Conservation (phyloP, 2,888 invertebrate genomes). For the Tromatobia lineatoria region DNA sequence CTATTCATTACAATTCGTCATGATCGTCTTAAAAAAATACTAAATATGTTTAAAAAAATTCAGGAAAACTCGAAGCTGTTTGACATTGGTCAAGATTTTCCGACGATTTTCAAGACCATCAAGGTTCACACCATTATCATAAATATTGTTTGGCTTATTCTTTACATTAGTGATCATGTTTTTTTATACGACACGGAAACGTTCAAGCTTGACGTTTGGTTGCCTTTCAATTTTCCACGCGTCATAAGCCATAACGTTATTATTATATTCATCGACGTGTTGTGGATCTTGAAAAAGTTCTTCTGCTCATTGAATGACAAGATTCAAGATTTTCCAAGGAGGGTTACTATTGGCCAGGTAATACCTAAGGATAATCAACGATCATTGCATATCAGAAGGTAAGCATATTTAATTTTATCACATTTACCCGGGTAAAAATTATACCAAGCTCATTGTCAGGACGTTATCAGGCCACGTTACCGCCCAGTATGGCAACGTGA, state of each 20-base stretch:
- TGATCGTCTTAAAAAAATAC: slow-evolving; percentile 15
- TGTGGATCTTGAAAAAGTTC: slow-evolving; percentile 44
- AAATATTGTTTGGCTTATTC: slow-evolving; percentile 33
- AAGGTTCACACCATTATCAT: slow-evolving; percentile 25
- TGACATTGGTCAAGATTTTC: slow-evolving; percentile 33
- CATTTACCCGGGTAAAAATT: too few species aligned
- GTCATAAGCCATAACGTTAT: slow-evolving; percentile 52
- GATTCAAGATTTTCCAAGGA: slow-evolving; percentile 35
- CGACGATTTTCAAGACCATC: slow-evolving; percentile 8
- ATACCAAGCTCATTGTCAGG: too few species aligned
- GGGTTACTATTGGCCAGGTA: neutral
- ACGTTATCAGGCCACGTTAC: too few species aligned
- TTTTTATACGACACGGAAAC: neutral
- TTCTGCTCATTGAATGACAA: slow-evolving; percentile 59
- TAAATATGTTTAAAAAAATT: slow-evolving; percentile 28
- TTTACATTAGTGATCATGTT: slow-evolving; percentile 37
- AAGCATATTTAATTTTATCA: slow-evolving; percentile 9
- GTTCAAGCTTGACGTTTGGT: slow-evolving; percentile 39
- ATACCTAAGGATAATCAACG: neutral
- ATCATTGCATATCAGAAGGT: slow-evolving; percentile 30
- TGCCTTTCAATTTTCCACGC: slow-evolving; percentile 59
- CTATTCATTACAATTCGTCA: slow-evolving; percentile 25
- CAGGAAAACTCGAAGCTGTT: slow-evolving; percentile 8
- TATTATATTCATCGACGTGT: slow-evolving; percentile 41
- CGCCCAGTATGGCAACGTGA: too few species aligned